Percentiles rank a stretch among this genome's conserved stretches.
Conservation (phyloP, 1,140 invertebrate genomes). For the Ectropis grisescens region DNA sequence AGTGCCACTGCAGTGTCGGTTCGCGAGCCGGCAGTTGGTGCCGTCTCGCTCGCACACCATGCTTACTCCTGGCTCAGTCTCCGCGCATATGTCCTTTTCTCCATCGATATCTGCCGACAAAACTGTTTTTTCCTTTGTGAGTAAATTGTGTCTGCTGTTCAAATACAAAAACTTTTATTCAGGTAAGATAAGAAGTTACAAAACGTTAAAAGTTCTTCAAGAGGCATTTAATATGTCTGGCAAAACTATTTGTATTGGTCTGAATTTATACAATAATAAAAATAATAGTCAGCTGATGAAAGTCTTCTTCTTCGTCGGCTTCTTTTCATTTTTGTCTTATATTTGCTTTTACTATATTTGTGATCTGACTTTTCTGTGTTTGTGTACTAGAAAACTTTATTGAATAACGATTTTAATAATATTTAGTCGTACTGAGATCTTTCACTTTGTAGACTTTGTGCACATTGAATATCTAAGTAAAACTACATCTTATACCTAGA, state of each 20-base stretch:
- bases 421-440: too few species aligned
- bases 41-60: conserved; percentile 45
- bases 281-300: too few species aligned
- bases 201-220: neutral
- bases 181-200: too few species aligned
- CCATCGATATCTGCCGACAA: conserved; percentile 23
- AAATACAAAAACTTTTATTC: neutral
- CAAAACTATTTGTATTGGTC: too few species aligned
- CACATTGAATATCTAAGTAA: too few species aligned
- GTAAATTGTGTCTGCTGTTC: neutral
- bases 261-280: too few species aligned
- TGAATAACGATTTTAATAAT: too few species aligned
- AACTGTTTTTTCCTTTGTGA: neutral
- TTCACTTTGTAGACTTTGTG: too few species aligned
- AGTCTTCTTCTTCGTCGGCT: too few species aligned
- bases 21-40: conserved; percentile 39
- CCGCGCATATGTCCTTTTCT: conserved; percentile 41
- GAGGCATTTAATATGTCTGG: too few species aligned
- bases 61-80: conserved; percentile 39
- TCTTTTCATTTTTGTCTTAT: neutral
- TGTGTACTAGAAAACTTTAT: too few species aligned
- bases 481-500: too few species aligned
- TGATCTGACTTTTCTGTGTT: neutral
- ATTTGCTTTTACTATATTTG: neutral
- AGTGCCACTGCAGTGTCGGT: conserved; percentile 36